Evolutionary conservation across 2,797 vertebrate genomes (phyloP), one percentile per base, ranked within the genome.

Genomic region (Pseudotriccus pelzelni): DNA sequence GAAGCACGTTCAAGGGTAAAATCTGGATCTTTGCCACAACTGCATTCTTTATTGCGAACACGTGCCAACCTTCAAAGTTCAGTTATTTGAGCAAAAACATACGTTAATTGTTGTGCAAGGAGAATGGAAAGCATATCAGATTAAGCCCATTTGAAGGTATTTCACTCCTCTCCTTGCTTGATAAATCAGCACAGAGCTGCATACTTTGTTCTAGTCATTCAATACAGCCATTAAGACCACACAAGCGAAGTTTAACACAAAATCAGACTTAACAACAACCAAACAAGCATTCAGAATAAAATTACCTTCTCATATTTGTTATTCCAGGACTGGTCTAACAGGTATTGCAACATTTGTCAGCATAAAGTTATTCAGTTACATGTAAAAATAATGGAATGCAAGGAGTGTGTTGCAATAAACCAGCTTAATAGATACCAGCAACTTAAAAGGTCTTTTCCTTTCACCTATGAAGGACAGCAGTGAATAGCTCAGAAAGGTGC

Each of bases 301-400:
- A 78, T 64, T 88, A 76, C 86, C 74, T 88, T 94, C 94, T 95
- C 81, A 79, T 94, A 94, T 96, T 81, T 93, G 66, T 80, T 91
- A 92, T 90, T 93, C 52, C 74, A 92, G 66, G 94, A 97, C 96
- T 96, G 93, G 96, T 94, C 90, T 91, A 92, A 80, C 90, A 95
- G 92, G 97, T 97, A 95, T 56, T 84, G 79, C 84, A 95, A 78
- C 93, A 86, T 85, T 93, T 90, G 60, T 74, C 83, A 53, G 91
- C 80, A 95, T 92, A 78, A 92, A 95, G 91, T 96, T 96, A 97
- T 94, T 97, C 93, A 96, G 81, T 93, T 95, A 94, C 94, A 84
- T 76, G 89, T 76, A 86, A 96, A 95, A 96, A 95, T 87, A 96
- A 84, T 94, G 92, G 93, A 94, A 96, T 94, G 93, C 75, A 86